Evolutionary conservation across 2,888 invertebrate species (phyloP).

Genomic region (Tachystola acroxantha): DNA sequence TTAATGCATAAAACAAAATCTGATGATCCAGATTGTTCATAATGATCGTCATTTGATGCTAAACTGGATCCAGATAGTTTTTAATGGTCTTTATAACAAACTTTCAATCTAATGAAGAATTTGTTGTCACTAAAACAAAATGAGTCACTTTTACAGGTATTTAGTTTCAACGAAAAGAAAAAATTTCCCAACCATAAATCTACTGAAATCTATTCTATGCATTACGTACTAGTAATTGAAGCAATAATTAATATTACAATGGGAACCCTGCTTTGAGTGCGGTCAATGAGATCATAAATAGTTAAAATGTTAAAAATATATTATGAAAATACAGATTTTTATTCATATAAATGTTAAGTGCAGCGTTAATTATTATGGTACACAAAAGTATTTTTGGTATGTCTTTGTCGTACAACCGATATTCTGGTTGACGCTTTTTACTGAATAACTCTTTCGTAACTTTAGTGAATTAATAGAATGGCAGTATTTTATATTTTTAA

Average conservation of each 20-base stretch:
- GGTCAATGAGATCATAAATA: conserved; percentile 42
- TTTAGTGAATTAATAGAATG: no score
- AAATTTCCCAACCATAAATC: no score
- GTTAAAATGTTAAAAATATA: conserved; percentile 29
- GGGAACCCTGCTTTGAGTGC: conserved; percentile 61
- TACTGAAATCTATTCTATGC: conserved; percentile 43
- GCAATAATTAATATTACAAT: conserved; percentile 43
- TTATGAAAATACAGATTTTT: conserved; percentile 34
- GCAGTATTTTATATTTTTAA: no score
- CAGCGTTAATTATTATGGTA: neutral
- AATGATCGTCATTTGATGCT: no score
- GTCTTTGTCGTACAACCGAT: neutral
- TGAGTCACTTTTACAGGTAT: no score
- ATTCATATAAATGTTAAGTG: neutral
- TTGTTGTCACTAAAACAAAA: no score
- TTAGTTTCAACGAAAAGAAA: no score
- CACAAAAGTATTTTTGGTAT: conserved; percentile 4
- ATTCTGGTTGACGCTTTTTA: neutral
- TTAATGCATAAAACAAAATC: no score
- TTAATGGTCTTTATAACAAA: no score
- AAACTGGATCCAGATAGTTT: no score
- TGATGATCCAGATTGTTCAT: no score
- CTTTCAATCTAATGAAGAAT: no score
- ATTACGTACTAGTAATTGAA: conserved; percentile 61
- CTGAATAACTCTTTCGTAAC: neutral